A percentile compares a stretch with the other conserved stretches of the same genome.
These are phyloP conservation scores for Exephanes ischioxanthus DNA, from an alignment of 2,888 invertebrate species.

Conservation along the genomic window DNA sequence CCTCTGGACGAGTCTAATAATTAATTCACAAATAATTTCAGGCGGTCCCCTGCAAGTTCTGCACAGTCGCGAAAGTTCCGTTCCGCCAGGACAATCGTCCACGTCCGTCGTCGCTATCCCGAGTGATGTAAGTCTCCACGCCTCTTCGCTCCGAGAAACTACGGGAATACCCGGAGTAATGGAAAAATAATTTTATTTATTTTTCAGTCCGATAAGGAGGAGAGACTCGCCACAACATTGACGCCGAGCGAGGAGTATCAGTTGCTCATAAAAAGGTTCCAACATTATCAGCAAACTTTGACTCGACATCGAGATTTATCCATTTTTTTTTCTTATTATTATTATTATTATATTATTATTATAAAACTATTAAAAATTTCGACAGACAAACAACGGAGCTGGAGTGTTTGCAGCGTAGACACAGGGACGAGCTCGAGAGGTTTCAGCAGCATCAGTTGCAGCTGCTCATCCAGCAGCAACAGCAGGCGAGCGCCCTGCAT, in stretches of 20 bases:
- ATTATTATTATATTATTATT: background rate
- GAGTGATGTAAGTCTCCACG: slow-evolving; percentile 76
- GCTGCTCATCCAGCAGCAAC: slow-evolving; percentile 82
- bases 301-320: background rate
- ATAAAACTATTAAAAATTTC: background rate
- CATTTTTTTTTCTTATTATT: background rate
- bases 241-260: slow-evolving; percentile 84
- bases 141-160: background rate
- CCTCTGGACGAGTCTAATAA: background rate
- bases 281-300: background rate
- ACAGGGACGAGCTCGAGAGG: slow-evolving; percentile 83
- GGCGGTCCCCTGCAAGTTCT: slow-evolving; percentile 75
- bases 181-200: slow-evolving; percentile 26
- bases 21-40: slow-evolving; percentile 34
- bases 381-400: slow-evolving; percentile 85
- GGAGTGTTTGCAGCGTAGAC: slow-evolving; percentile 84
- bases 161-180: too few relatives aligned
- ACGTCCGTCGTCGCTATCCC: slow-evolving; percentile 68
- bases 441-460: slow-evolving; percentile 84
- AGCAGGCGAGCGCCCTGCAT: slow-evolving; percentile 82
- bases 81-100: slow-evolving; percentile 77
- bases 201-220: slow-evolving; percentile 80
- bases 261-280: slow-evolving; percentile 82
- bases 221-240: slow-evolving; percentile 75
- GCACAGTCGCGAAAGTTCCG: slow-evolving; percentile 81